Evolutionary conservation across 92 coral and sea anemone species (phyloP).

Genomic region (Epizoanthus fatuus): DNA sequence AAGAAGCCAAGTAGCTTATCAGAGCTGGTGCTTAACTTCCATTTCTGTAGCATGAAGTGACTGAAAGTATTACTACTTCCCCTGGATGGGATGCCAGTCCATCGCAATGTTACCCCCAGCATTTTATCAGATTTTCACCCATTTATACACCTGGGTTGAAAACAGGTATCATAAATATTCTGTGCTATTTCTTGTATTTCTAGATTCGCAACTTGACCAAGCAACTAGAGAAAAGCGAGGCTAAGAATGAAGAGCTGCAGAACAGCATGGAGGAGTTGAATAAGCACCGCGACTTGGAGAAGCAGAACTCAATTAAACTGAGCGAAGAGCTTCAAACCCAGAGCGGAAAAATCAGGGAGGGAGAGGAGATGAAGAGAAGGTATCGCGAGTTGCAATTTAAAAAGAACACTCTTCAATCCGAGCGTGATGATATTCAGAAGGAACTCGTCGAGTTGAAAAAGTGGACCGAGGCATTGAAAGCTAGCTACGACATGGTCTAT

Average conservation of each 20-base stretch:
- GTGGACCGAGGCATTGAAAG: slow-evolving; percentile 89
- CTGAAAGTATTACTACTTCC: no score
- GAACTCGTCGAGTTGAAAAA: slow-evolving; percentile 78
- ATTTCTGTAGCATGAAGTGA: no score
- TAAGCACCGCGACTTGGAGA: slow-evolving; percentile 65
- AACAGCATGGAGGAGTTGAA: slow-evolving; percentile 63
- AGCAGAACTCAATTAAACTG: slow-evolving; percentile 69
- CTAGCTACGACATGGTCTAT: slow-evolving; percentile 75
- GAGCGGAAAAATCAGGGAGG: slow-evolving; percentile 65
- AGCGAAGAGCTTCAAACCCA: slow-evolving; percentile 69
- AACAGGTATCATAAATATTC: not conserved
- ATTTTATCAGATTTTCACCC: no score
- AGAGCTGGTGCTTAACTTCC: no score
- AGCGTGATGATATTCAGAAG: slow-evolving; percentile 58
- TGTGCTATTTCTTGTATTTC: not conserved
- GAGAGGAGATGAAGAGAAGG: slow-evolving; percentile 56
- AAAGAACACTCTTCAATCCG: slow-evolving; percentile 57
- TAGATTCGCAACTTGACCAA: slow-evolving; percentile 16
- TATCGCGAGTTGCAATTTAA: slow-evolving; percentile 68
- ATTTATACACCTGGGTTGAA: no score
- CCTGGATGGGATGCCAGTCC: no score
- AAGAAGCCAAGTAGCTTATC: no score
- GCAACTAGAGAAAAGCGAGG: slow-evolving; percentile 9
- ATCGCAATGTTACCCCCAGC: no score
- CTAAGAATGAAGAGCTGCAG: slow-evolving; percentile 57